Percentiles rank a stretch among this genome's conserved stretches.
Evolutionary conservation across 1,140 invertebrate species (phyloP).

Genomic region (Drosophila chauvacae): DNA sequence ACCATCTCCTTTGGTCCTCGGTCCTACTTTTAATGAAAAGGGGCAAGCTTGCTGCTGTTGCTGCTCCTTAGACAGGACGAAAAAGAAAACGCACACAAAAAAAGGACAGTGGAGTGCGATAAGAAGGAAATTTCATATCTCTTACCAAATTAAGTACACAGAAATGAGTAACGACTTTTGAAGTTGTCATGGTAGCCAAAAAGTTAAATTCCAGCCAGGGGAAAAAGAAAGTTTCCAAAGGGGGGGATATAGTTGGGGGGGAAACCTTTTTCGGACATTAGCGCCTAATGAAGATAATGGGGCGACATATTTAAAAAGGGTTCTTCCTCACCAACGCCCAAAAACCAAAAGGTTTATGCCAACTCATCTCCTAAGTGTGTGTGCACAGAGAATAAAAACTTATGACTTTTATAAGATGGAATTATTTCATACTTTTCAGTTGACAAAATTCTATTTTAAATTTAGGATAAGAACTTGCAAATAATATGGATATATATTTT

Average conservation of each 20-base stretch:
- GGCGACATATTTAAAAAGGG: conserved; percentile 67
- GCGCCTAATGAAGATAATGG: conserved; percentile 83
- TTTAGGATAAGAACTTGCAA: not conserved
- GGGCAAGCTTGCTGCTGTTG: conserved; percentile 55
- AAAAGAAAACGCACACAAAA: conserved; percentile 8
- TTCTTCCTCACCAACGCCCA: conserved; percentile 12
- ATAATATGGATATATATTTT: not conserved
- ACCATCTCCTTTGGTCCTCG: conserved; percentile 68
- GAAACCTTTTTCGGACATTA: conserved; percentile 61
- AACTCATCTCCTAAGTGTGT: conserved; percentile 54
- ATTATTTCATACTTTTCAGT: not conserved
- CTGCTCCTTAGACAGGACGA: conserved; percentile 5
- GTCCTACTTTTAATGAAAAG: conserved; percentile 68
- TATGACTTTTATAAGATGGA: fast-evolving
- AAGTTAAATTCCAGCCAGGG: conserved; percentile 44
- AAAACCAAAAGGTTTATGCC: conserved; percentile 43
- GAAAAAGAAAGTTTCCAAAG: conserved; percentile 42
- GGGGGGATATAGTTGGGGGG: conserved; percentile 35
- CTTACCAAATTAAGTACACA: conserved; percentile 77
- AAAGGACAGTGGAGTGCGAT: conserved; percentile 42
- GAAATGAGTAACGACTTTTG: conserved; percentile 84
- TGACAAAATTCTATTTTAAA: not conserved
- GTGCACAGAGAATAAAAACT: not conserved
- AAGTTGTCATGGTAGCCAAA: conserved; percentile 71
- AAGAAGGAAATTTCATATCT: conserved; percentile 75